phyloP scores from a whole-genome alignment of 2,888 invertebrate genomes.

The Ommatoiulus sabulosus region DNA sequence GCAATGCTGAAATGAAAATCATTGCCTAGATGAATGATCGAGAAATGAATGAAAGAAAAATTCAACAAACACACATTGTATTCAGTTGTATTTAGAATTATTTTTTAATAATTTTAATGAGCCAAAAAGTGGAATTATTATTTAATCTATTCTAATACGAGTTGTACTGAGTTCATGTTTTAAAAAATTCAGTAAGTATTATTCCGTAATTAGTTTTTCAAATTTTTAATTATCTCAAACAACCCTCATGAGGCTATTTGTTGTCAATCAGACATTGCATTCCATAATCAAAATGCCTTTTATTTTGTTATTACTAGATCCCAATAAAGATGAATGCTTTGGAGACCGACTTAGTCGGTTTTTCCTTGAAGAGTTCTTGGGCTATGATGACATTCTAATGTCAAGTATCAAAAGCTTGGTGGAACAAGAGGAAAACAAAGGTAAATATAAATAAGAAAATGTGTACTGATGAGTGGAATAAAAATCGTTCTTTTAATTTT shows the following conservation, averaged over 20 bases:
- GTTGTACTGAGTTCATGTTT: no score
- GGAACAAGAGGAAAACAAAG: slow-evolving; percentile 96
- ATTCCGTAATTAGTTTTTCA: no score
- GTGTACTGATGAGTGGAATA: no score
- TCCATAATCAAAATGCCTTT: neutral
- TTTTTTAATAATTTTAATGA: no score
- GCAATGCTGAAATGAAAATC: no score
- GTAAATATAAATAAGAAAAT: slow-evolving; percentile 66
- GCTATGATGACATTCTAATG: slow-evolving; percentile 97
- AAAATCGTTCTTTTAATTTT: neutral
- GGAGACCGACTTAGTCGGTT: slow-evolving; percentile 92
- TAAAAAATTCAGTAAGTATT: no score
- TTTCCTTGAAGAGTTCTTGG: slow-evolving; percentile 91
- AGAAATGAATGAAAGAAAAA: no score
- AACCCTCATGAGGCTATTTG: neutral
- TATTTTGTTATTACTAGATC: slow-evolving; percentile 73
- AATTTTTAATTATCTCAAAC: slow-evolving; percentile 13
- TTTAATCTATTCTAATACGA: no score
- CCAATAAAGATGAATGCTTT: slow-evolving; percentile 89
- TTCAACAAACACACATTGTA: no score
- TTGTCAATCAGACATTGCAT: neutral
- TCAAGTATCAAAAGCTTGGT: slow-evolving; percentile 95
- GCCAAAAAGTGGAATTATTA: no score
- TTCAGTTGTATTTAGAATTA: no score
- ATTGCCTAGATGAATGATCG: no score